Percentiles rank a stretch among this genome's conserved stretches.
Evolutionary conservation across 1,140 invertebrate genomes (phyloP).

Genomic region (Bicyclus anynana): DNA sequence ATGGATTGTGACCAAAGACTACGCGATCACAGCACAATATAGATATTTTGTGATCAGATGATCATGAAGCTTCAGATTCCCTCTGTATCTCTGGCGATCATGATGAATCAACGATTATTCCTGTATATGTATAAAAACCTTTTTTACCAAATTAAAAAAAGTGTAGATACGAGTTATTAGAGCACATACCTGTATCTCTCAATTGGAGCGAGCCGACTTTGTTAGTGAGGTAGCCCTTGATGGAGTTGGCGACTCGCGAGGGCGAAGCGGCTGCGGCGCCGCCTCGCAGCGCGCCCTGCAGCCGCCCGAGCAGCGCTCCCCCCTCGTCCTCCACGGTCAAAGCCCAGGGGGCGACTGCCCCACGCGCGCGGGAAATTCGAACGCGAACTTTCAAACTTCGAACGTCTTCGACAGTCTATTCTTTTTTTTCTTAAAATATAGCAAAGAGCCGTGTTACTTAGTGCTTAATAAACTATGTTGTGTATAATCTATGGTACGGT

Average conservation of each 20-base stretch:
- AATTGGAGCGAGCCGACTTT: constrained; percentile 69
- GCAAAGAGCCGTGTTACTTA: neutral
- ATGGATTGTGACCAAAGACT: no score
- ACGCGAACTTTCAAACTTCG: constrained; percentile 29
- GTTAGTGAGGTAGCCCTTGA: constrained; percentile 62
- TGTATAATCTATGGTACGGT: constrained; percentile 12
- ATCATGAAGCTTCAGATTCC: no score
- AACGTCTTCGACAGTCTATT: constrained; percentile 6
- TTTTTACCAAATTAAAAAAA: no score
- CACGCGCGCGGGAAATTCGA: constrained; percentile 25
- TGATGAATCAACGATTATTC: no score
- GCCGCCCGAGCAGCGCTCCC: constrained; percentile 69
- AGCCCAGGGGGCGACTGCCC: constrained; percentile 62
- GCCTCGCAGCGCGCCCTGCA: constrained; percentile 72
- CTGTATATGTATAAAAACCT: no score
- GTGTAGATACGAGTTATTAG: no score
- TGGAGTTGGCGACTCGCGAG: constrained; percentile 61
- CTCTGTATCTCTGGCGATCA: no score
- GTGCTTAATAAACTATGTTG: constrained; percentile 1
- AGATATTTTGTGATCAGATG: no score
- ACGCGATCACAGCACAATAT: no score
- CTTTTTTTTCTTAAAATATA: constrained; percentile 11
- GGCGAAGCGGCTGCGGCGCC: constrained; percentile 73
- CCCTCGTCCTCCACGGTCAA: constrained; percentile 78
- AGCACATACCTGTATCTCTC: constrained; percentile 59